Evolutionary conservation across 2,888 invertebrate species (phyloP).

Genomic region (Cosmia pyralina): DNA sequence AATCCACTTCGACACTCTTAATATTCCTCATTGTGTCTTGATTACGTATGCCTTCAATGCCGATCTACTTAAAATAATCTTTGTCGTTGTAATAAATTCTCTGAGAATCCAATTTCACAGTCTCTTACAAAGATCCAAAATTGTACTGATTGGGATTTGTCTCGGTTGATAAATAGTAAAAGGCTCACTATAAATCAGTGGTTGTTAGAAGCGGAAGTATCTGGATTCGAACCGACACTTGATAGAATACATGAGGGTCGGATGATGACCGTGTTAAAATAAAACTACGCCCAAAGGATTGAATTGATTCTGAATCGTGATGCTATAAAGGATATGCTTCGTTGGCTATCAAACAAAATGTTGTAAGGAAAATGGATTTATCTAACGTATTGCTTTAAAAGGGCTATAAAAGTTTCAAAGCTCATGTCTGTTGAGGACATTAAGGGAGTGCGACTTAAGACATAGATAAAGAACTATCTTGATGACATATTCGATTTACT

Average conservation of each 20-base stretch:
- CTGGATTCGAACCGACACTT: slow-evolving; percentile 63
- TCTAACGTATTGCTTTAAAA: slow-evolving; percentile 51
- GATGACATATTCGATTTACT: slow-evolving; percentile 13
- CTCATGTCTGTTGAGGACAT: slow-evolving; percentile 46
- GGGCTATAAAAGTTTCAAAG: slow-evolving; percentile 56
- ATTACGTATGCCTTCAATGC: slow-evolving; percentile 65
- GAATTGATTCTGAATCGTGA: slow-evolving; percentile 47
- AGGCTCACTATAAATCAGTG: slow-evolving; percentile 78
- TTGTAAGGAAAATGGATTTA: slow-evolving; percentile 47
- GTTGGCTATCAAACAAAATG: slow-evolving; percentile 41
- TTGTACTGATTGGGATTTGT: slow-evolving; percentile 79
- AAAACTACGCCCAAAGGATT: slow-evolving; percentile 50
- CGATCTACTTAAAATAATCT: slow-evolving; percentile 54
- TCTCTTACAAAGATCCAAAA: slow-evolving; percentile 68
- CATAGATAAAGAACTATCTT: slow-evolving; percentile 25
- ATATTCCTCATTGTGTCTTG: slow-evolving; percentile 67
- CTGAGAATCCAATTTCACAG: slow-evolving; percentile 68
- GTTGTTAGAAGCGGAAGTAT: slow-evolving; percentile 75
- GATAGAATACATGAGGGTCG: slow-evolving; percentile 62
- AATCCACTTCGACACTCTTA: slow-evolving; percentile 67
- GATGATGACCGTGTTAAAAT: slow-evolving; percentile 52
- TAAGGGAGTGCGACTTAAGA: slow-evolving; percentile 30
- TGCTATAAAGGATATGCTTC: slow-evolving; percentile 47
- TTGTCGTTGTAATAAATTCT: slow-evolving; percentile 57
- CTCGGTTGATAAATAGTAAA: slow-evolving; percentile 77